Percentiles rank a stretch among this genome's conserved stretches.
Conservation (phyloP, 2,888 invertebrate genomes). For the Ennomos fuscantarius region DNA sequence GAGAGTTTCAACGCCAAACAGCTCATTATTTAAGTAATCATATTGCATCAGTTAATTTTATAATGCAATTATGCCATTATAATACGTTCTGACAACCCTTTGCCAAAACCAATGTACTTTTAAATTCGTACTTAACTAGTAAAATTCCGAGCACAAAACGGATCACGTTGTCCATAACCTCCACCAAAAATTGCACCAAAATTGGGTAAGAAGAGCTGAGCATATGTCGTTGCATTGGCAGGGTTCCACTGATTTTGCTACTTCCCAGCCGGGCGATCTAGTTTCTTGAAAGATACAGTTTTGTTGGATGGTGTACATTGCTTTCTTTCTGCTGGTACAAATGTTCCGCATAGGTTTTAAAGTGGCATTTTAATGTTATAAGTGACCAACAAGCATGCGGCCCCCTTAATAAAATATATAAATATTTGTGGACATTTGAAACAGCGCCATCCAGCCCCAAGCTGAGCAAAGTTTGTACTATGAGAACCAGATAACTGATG, state of each 20-base stretch:
- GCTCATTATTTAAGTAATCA: too few species aligned
- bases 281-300: conserved; percentile 25
- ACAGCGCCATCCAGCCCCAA: too few species aligned
- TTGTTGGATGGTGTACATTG: conserved; percentile 41
- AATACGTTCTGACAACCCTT: neutral
- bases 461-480: too few species aligned
- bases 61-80: too few species aligned
- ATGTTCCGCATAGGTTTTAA: too few species aligned
- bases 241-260: conserved; percentile 65
- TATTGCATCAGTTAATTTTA: too few species aligned
- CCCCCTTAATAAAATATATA: too few species aligned
- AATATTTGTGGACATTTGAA: too few species aligned
- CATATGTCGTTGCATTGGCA: conserved; percentile 69
- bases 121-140: neutral
- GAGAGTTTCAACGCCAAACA: too few species aligned
- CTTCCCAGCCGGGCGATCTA: conserved; percentile 34
- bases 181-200: conserved; percentile 54
- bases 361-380: too few species aligned
- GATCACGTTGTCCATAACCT: conserved; percentile 6
- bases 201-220: conserved; percentile 52
- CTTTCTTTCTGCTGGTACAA: conserved; percentile 17
- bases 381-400: too few species aligned
- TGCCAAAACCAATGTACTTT: neutral
- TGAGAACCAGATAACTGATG: too few species aligned
- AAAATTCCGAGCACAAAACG: conserved; percentile 1